Evolutionary conservation across 35 echinoderm and acorn worm species (phyloP).

Genomic region (Patiria miniata): DNA sequence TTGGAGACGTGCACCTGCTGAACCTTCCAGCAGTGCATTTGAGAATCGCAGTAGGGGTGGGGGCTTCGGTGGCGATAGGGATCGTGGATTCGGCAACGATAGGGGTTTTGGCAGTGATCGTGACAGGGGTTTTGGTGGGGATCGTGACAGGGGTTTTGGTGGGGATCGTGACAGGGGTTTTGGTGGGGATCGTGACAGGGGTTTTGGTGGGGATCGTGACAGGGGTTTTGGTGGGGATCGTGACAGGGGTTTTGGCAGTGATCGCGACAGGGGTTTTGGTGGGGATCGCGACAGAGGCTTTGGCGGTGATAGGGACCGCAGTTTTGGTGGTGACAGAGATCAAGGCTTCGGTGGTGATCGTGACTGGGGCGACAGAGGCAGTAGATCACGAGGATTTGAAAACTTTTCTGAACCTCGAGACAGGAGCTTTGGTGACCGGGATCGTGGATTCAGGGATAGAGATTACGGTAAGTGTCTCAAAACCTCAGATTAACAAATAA

Average conservation of each 20-base stretch:
- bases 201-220: slow-evolving; percentile 2
- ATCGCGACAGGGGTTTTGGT: slow-evolving; percentile 11
- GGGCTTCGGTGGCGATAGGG: slow-evolving; percentile 16
- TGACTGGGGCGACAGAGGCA: slow-evolving; percentile 20
- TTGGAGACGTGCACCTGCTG: slow-evolving; percentile 8
- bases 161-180: slow-evolving; percentile 21
- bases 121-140: slow-evolving; percentile 41
- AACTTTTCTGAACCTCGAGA: slow-evolving; percentile 33
- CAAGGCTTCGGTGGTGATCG: slow-evolving; percentile 23
- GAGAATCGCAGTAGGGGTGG: slow-evolving; percentile 29
- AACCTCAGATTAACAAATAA: too few relatives aligned
- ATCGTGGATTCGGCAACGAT: slow-evolving; percentile 9
- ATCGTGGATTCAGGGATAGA: background rate
- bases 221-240: background rate
- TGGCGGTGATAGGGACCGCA: background rate
- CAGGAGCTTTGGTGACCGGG: slow-evolving; percentile 30
- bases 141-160: slow-evolving; percentile 12
- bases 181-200: background rate
- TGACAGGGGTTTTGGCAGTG: slow-evolving; percentile 33
- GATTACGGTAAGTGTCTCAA: background rate
- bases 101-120: slow-evolving; percentile 25
- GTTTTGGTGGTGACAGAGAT: slow-evolving; percentile 12
- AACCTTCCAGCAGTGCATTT: background rate
- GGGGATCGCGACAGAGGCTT: background rate
- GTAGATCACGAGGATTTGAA: slow-evolving; percentile 5